Evolutionary conservation across 2,113 vertebrate species (phyloP).

Genomic region (Actenoides lindsayi): DNA sequence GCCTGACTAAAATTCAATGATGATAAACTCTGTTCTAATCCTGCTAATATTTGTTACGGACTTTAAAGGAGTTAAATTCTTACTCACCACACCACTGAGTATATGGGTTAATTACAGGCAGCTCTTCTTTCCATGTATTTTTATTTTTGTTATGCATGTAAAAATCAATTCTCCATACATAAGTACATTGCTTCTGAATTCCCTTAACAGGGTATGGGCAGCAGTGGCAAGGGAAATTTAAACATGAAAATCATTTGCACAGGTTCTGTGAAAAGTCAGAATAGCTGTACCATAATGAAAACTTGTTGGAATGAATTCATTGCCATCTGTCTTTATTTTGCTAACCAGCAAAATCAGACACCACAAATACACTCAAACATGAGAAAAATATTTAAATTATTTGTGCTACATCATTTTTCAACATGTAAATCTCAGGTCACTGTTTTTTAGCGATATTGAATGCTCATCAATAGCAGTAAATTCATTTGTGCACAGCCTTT

Average conservation of each 20-base stretch:
- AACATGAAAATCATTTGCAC: neutral
- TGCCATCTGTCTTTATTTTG: constrained; percentile 72
- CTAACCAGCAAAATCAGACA: constrained; percentile 59
- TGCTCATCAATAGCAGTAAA: neutral
- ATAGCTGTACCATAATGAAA: neutral
- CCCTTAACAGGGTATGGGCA: neutral
- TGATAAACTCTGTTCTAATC: neutral
- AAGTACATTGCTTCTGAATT: neutral
- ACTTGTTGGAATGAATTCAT: constrained; percentile 48
- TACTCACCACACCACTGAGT: rapidly evolving
- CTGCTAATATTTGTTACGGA: neutral
- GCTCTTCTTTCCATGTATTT: neutral
- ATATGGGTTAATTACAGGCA: neutral
- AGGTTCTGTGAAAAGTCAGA: neutral
- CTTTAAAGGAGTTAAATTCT: neutral
- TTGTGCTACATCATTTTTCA: constrained; percentile 17
- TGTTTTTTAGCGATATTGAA: neutral
- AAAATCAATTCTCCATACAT: neutral
- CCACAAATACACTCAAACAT: constrained; percentile 65
- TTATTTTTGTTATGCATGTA: neutral
- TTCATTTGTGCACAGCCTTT: neutral
- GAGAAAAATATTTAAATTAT: constrained; percentile 65
- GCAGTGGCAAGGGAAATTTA: neutral
- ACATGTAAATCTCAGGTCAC: neutral
- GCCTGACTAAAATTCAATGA: neutral